phyloP scores from a whole-genome alignment of 2,113 vertebrate genomes.

The Setophaga coronata region DNA sequence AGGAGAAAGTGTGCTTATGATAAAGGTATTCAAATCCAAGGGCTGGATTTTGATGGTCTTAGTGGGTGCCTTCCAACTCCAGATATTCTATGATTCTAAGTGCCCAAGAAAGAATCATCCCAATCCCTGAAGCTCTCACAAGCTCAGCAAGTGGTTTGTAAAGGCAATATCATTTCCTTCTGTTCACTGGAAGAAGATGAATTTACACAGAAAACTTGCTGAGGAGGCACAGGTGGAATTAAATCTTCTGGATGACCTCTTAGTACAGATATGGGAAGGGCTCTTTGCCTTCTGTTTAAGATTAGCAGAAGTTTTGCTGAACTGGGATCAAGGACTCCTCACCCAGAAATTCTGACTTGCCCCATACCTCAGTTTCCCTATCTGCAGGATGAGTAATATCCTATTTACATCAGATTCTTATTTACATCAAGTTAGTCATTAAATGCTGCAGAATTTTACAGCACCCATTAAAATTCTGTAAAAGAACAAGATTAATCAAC shows the following conservation, averaged over 20 bases:
- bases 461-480: not conserved
- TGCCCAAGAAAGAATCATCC: not conserved
- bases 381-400: not conserved
- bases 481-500: not conserved
- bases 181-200: not conserved
- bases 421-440: not conserved
- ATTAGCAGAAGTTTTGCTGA: not conserved
- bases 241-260: not conserved
- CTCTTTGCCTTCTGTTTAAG: not conserved
- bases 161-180: not conserved
- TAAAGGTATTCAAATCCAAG: not conserved
- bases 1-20: not conserved
- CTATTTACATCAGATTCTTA: not conserved
- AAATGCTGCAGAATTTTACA: not conserved
- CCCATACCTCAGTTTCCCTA: not conserved
- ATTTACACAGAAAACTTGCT: not conserved
- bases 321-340: not conserved
- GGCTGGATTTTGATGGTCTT: not conserved
- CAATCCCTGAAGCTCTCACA: not conserved
- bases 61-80: fast-evolving
- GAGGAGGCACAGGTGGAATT: not conserved
- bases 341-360: not conserved
- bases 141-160: not conserved
- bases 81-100: not conserved
- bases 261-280: not conserved